A percentile compares a stretch with the other conserved stretches of the same genome.
phyloP scores from a whole-genome alignment of 2,888 invertebrate genomes.

The Beris chalybata region DNA sequence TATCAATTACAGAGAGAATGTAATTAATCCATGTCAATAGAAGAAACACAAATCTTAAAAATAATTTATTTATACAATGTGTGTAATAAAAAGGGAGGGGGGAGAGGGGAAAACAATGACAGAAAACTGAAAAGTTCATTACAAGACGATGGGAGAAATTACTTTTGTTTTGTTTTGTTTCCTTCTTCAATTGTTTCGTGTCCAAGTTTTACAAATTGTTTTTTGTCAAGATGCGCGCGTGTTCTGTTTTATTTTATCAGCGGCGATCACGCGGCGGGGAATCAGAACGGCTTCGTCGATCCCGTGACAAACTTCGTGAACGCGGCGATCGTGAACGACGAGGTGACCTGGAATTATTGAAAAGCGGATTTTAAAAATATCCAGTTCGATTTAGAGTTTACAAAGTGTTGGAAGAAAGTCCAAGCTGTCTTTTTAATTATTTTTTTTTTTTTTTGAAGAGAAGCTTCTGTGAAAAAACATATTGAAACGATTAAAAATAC shows the following conservation, averaged over 20 bases:
- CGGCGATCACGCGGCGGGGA: conserved; percentile 60
- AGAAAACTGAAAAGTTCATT: no score
- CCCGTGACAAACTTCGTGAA: conserved; percentile 61
- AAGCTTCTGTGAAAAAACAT: background rate
- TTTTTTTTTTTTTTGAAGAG: conserved; percentile 10
- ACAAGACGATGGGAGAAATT: no score
- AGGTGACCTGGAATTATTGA: conserved; percentile 51
- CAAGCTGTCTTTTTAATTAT: conserved; percentile 14
- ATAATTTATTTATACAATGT: no score
- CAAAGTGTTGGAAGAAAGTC: conserved; percentile 1
- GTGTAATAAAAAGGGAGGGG: no score
- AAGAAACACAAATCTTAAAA: no score
- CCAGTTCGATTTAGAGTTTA: background rate
- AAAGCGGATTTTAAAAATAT: background rate
- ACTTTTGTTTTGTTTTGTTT: no score
- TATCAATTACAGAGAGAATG: no score
- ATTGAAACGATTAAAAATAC: background rate
- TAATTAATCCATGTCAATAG: no score
- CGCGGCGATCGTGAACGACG: conserved; percentile 54
- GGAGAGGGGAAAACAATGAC: no score
- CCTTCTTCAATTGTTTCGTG: no score
- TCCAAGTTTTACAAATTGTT: no score
- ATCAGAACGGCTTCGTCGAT: conserved; percentile 62
- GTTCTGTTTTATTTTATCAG: conserved; percentile 46
- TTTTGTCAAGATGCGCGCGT: no score